Percentiles rank a stretch among this genome's conserved stretches.
phyloP scores from a whole-genome alignment of 2,113 vertebrate species.

The Odontophorus gujanensis region DNA sequence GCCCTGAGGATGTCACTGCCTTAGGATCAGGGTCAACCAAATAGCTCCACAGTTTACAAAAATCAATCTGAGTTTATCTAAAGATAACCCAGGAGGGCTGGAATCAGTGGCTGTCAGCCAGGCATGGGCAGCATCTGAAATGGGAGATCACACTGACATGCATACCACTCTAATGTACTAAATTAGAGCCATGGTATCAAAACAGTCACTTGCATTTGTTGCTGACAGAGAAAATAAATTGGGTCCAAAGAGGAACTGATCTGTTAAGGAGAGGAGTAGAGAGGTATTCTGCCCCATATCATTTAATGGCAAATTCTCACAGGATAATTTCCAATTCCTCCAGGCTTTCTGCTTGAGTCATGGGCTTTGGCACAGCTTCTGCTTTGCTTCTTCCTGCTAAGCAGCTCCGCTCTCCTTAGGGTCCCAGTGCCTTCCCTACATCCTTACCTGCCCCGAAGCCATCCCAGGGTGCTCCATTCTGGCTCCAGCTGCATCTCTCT shows the following conservation, averaged over 20 bases:
- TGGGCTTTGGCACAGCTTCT: background rate
- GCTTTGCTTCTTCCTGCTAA: background rate
- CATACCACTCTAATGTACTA: fast-evolving
- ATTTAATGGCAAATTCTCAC: background rate
- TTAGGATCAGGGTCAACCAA: background rate
- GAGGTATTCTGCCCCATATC: fast-evolving
- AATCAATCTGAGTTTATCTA: fast-evolving
- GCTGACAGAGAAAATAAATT: background rate
- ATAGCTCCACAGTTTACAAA: background rate
- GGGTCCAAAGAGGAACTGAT: background rate
- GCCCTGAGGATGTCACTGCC: background rate
- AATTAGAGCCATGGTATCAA: fast-evolving
- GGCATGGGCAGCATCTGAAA: fast-evolving
- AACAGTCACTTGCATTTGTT: background rate
- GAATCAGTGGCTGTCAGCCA: fast-evolving
- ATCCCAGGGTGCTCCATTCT: fast-evolving
- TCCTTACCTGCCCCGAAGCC: too few species aligned
- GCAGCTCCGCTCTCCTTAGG: background rate
- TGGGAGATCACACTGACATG: background rate
- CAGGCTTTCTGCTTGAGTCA: background rate
- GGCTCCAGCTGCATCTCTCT: background rate
- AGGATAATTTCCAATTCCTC: background rate
- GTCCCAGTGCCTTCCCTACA: background rate
- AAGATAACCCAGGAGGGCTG: background rate
- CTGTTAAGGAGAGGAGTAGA: background rate